Evolutionary conservation across 92 coral and sea anemone species (phyloP).

Genomic region (Parazoanthus darwini): DNA sequence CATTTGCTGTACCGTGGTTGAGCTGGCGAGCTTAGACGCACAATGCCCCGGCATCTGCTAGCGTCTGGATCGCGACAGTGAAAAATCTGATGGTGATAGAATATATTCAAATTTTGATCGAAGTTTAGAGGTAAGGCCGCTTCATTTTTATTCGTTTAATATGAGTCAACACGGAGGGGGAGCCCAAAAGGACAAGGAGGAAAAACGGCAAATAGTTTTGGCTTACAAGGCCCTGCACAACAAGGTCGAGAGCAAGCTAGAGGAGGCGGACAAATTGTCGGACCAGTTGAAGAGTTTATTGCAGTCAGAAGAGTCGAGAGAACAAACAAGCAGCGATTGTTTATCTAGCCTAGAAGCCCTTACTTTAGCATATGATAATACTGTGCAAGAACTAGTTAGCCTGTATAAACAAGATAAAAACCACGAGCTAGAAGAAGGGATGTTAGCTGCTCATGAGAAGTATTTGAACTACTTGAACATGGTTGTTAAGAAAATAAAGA

Average conservation of each 20-base stretch:
- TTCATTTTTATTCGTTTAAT: neutral
- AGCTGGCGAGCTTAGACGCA: constrained; percentile 20
- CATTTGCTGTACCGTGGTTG: constrained; percentile 4
- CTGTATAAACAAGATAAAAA: constrained; percentile 16
- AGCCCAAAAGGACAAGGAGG: constrained; percentile 24
- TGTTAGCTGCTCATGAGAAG: constrained; percentile 25
- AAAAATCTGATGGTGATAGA: constrained; percentile 11
- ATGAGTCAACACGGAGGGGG: constrained; percentile 24
- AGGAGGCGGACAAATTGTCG: constrained; percentile 23
- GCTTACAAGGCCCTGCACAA: constrained; percentile 49
- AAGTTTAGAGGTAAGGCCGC: constrained; percentile 17
- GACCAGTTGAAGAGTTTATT: constrained; percentile 1
- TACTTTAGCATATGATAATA: constrained; percentile 22
- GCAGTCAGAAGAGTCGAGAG: constrained; percentile 10
- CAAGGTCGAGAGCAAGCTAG: constrained; percentile 20
- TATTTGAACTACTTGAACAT: constrained; percentile 27
- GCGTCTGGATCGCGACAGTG: constrained; percentile 13
- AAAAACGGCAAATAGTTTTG: constrained; percentile 40
- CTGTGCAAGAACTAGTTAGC: constrained; percentile 19
- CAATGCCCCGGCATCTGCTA: constrained; percentile 17
- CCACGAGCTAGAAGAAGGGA: constrained; percentile 11
- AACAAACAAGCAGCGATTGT: constrained; percentile 11
- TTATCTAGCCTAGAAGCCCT: constrained; percentile 22
- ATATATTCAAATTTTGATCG: neutral
- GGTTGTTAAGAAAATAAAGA: constrained; percentile 42